Base-by-base conservation (phyloP, 30 jellyfish, hydroid and myxozoan genomes). In the Pelagia noctiluca region DNA sequence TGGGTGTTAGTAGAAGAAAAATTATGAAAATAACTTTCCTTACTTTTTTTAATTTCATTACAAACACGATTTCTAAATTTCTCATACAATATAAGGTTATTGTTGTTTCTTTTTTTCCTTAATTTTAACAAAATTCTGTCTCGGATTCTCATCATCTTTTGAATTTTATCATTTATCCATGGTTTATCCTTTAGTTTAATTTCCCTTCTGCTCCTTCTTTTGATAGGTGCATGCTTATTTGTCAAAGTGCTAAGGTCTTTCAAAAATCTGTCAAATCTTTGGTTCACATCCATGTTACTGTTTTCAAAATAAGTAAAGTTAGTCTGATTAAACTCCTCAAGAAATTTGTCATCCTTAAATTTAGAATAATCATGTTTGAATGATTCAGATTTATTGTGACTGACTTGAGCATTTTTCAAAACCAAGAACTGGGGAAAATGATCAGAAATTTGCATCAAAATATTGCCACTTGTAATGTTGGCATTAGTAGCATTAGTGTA, bases 391-490 rank as follows among this genome's bases (percentile, higher is more conserved):
- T 57, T 76, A 30, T 76, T 76, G 46, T 76, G 76, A 28, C 50
- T 33, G 63, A 76, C 50, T 24, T 71, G 38, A 33, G 87, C 77
- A 57, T 76, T 50, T 76, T 52, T 76, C 23, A 76, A 57, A 76
- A 76, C 52, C 52, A 76, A 57, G 31, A 76, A 76, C 50, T 76
- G 87, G 38, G 87, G 87, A 57, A 76, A 76, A 53, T 76, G 87
- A 71, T 76, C 87, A 24, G 87, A 50, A 50, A 76, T 76, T 48
- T 53, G 71, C 30, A 62, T 76, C 26, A 76, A 35, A 36, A 76
- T 76, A 76, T 76, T 76, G 10, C 87, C 78, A 76, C 78, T 48
- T 49, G 61, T 76, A n/a, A 76, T 76, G 30, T 76, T 62, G 13
- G 36, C 77, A 76, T 48, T 53, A 54, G 78, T 60, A 60, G 72